Evolutionary conservation across 2,888 invertebrate species (phyloP), one percentile per base, ranked within the genome.

Genomic region (Steinernema carpocapsae): DNA sequence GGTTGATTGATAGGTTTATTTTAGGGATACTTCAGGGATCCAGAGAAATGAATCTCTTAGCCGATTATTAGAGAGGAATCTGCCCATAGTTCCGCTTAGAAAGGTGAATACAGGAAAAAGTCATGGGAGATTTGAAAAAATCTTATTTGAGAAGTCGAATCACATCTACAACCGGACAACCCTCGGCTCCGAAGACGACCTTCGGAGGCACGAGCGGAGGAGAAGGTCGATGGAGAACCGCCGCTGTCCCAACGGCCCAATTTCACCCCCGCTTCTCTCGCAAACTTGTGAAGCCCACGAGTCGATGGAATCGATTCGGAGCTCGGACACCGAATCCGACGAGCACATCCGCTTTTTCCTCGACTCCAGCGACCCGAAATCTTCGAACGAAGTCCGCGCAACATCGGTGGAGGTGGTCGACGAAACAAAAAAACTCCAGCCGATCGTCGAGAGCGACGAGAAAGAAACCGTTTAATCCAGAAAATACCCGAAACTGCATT

Each of bases 161-260:
- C 64, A 64, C 64, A 64, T 64, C 64, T 64, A 64, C 64, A 64
- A 64, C 32, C 64, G 64, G 4, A 64, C 64, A 19, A 64, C 37
- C 3, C 29, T 64, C 32, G 37, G 37, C 17, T 64, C 64, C 64
- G 64, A 64, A 26, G 64, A 64, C 32, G 64, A 64, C 64, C 37
- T 64, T 3, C 64, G 37, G 10, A 29, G 26, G 37, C 37, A 37
- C 37, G 12, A 19, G 26, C 56, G 56, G 26, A 32, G 32, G 2
- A 26, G 29, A 19, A 32, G 10, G 1, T 29, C 64, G 2, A 12
- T 32, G 26, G 12, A 10, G 29, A 64, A 64, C 32, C 64, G 64
- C 29, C 10, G 64, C 14, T 26, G 32, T 29, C 10, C 29, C 12
- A 32, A 26, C 3, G 17, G 10, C 7, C 64, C 29, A 14, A 10